Base-by-base conservation (phyloP, 1,140 invertebrate species). In the Papilio glaucus region DNA sequence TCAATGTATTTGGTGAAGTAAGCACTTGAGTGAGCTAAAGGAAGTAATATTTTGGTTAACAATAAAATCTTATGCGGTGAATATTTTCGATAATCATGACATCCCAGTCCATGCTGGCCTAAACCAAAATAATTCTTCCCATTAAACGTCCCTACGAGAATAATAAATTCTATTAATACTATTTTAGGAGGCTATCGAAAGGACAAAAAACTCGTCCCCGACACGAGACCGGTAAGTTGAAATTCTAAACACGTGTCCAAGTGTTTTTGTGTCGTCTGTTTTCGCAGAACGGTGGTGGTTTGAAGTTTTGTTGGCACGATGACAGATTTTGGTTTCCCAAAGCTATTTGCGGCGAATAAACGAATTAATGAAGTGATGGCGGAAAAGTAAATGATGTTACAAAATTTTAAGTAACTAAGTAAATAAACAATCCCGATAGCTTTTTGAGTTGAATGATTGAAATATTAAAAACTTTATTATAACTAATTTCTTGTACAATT, bases 211-310 rank as follows among this genome's bases (percentile, higher is more conserved):
- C 49, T 57, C 49, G 49, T 57, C 49, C 49, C 49, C 49, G 24
- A 57, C 49, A 57, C 49, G 49, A 15, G 62, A 65, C 39, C 39
- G 39, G 67, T 33, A 53, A 53, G 26, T 49, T 49, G 24, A 49
- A 69, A 69, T 69, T 69, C 67, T 42, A 26, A 69, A 69, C 67
- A 69, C 67, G 67, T 69, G 67, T 69, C 67, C 62, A 65, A 45
- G 67, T 45, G 39, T 69, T 45, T 69, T 69, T 69, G 42, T 69
- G 45, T 15, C 42, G 37, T 68, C 45, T 33, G 42, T 26, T 69
- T 69, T 69, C 67, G 67, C 45, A 45, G 67, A 69, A 69, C 67
- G 67, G 67, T 69, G 29, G 29, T 15, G 67, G 67, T 69, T 53
- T 45, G 45, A 53, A 49, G 67, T 69, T 69, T 69, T 53, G 67